Evolutionary conservation across 2,113 vertebrate species (phyloP).

Genomic region (Craseonycteris thonglongyai): DNA sequence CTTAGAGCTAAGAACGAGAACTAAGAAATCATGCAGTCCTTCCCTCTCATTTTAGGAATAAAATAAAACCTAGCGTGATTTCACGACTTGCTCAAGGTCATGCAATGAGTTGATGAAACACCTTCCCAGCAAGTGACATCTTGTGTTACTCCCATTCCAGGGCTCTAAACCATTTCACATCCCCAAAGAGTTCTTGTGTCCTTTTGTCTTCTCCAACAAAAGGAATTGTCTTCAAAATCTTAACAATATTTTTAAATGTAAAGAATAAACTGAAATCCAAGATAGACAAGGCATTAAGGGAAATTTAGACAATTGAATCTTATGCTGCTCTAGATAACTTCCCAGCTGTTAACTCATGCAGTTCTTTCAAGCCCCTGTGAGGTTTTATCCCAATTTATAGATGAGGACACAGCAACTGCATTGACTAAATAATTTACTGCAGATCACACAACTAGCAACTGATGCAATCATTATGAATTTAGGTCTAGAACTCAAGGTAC

Average conservation of each 20-base stretch:
- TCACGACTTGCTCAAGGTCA: not conserved
- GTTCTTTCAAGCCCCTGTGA: not conserved
- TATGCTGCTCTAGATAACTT: not conserved
- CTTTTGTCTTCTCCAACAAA: not conserved
- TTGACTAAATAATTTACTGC: not conserved
- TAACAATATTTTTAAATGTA: not conserved
- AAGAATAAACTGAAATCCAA: slow-evolving; percentile 13
- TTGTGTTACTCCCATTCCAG: not conserved
- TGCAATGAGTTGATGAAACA: not conserved
- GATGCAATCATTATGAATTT: not conserved
- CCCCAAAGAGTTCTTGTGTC: not conserved
- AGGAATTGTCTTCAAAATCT: not conserved
- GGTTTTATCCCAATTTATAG: not conserved
- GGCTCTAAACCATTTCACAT: not conserved
- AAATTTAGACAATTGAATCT: not conserved
- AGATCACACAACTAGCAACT: not conserved
- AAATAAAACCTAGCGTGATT: not conserved
- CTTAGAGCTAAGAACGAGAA: slow-evolving; percentile 3
- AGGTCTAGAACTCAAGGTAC: not conserved
- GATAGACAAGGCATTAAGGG: not conserved
- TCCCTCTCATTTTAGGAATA: not conserved
- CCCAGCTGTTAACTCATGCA: not conserved
- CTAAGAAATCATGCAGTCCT: not conserved
- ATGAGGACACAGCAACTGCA: not conserved
- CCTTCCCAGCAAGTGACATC: not conserved